Conservation (phyloP, 2,113 vertebrate species). For the Propithecus coquereli region DNA sequence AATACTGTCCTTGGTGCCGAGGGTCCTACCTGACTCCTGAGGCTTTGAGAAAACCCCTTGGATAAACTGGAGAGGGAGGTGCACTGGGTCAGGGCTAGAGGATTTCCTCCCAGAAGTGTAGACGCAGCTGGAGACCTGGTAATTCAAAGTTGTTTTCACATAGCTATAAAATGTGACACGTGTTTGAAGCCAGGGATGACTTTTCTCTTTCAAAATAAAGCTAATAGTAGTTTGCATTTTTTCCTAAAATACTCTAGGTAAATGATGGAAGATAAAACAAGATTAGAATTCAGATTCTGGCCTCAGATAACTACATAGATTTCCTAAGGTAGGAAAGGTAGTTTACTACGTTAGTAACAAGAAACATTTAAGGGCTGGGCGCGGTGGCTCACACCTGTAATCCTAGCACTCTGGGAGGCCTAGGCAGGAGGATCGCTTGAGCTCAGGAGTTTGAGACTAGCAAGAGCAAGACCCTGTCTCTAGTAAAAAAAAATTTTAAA, state of each 20-base stretch:
- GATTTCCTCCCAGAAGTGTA: neutral
- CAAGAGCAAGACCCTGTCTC: too few species aligned
- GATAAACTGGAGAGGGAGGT: neutral
- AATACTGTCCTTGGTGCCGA: neutral
- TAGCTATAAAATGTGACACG: neutral
- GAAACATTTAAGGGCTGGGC: neutral
- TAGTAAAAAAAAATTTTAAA: too few species aligned
- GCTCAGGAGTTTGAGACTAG: too few species aligned
- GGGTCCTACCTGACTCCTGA: neutral
- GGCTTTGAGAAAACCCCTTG: neutral
- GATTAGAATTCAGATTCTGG: neutral
- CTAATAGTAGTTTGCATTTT: neutral
- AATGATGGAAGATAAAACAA: neutral
- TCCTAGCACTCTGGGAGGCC: too few species aligned
- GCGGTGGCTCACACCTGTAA: too few species aligned
- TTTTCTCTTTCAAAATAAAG: neutral
- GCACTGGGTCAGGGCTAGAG: neutral
- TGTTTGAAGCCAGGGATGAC: neutral
- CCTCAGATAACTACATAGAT: neutral
- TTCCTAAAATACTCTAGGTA: neutral
- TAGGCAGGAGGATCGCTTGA: too few species aligned
- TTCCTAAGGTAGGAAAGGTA: neutral
- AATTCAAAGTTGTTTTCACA: neutral
- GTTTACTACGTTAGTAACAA: neutral
- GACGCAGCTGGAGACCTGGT: neutral